A percentile compares a stretch with the other conserved stretches of the same genome.
Evolutionary conservation across 2,797 vertebrate genomes (phyloP).

Genomic region (Girardinus metallicus): DNA sequence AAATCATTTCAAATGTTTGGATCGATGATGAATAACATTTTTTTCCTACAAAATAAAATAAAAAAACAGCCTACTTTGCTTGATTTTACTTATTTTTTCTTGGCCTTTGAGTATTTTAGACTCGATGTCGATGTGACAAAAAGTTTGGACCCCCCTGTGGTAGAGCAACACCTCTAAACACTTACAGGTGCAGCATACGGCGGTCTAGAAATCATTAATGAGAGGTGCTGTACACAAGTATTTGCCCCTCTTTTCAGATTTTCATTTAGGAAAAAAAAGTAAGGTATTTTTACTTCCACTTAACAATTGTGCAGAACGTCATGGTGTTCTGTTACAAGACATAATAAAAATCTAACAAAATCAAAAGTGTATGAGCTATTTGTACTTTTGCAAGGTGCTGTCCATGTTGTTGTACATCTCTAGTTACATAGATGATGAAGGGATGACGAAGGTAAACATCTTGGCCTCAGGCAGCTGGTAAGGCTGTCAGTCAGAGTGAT

Average conservation of each 20-base stretch:
- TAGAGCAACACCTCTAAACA: too few relatives aligned
- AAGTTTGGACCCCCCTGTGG: too few relatives aligned
- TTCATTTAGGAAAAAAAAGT: background rate
- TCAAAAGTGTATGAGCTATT: background rate
- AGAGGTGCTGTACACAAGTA: background rate
- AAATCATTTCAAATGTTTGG: too few relatives aligned
- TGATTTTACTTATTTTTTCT: too few relatives aligned
- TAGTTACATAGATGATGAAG: conserved; percentile 9
- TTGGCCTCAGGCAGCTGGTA: conserved; percentile 44
- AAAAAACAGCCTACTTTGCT: too few relatives aligned
- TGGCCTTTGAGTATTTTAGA: too few relatives aligned
- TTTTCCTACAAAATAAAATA: too few relatives aligned
- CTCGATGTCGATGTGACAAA: too few relatives aligned
- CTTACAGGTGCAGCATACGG: too few relatives aligned
- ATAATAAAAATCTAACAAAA: too few relatives aligned
- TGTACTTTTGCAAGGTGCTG: background rate
- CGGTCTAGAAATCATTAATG: background rate
- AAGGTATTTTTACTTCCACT: background rate
- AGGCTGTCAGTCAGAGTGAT: conserved; percentile 57
- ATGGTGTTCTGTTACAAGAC: background rate
- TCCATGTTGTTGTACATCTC: background rate
- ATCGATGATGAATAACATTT: too few relatives aligned
- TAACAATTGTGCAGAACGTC: background rate
- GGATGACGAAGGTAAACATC: conserved; percentile 28
- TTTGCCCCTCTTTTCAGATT: background rate